Percentiles rank a stretch among this genome's conserved stretches.
These are phyloP conservation scores for Hydrolagus colliei DNA, from an alignment of 2,797 vertebrate species.

Conservation along the genomic window DNA sequence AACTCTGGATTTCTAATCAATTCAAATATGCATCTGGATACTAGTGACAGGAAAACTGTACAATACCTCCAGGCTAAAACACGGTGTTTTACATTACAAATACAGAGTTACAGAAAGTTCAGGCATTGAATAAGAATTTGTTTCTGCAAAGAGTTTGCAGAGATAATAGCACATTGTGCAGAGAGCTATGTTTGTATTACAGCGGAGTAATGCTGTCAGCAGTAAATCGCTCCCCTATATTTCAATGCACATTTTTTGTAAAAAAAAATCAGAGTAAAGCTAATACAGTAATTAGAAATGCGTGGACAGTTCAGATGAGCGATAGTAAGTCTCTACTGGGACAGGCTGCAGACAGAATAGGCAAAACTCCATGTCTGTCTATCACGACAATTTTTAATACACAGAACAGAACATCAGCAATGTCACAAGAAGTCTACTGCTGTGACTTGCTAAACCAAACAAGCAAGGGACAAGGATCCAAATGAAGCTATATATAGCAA, in stretches of 20 bases:
- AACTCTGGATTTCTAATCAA: neutral
- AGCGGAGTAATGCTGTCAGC: neutral
- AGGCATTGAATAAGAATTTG: neutral
- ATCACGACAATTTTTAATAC: neutral
- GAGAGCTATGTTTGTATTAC: neutral
- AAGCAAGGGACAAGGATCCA: neutral
- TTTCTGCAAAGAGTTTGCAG: neutral
- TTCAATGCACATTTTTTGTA: neutral
- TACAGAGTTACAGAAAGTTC: neutral
- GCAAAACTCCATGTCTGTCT: neutral
- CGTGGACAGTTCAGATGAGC: neutral
- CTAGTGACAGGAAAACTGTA: conserved; percentile 1
- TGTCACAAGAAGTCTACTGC: neutral
- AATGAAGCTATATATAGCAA: neutral
- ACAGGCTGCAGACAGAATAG: neutral
- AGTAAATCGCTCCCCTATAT: neutral
- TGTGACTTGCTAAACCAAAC: neutral
- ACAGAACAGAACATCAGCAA: neutral
- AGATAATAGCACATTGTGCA: neutral
- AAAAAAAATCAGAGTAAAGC: neutral
- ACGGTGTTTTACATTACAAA: conserved; percentile 14
- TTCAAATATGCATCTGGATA: conserved; percentile 21
- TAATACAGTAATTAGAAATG: no score
- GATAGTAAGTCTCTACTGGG: neutral
- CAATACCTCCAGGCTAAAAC: conserved; percentile 2